Base-by-base conservation (phyloP, 2,113 vertebrate genomes). In the Hoplias malabaricus region DNA sequence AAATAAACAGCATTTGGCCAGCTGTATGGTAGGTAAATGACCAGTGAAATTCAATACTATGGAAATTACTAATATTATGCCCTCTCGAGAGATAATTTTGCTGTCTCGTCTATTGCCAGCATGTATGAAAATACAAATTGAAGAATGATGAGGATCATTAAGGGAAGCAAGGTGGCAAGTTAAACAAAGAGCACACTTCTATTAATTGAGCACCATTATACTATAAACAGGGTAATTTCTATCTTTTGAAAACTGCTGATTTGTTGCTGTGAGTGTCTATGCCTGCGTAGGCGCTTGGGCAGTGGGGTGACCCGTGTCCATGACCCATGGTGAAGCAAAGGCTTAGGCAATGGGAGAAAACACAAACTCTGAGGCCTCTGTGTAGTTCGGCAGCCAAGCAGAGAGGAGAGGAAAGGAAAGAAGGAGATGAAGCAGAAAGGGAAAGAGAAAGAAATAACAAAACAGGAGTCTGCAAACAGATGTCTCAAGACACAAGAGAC, bases 361-460 rank as follows among this genome's bases (percentile, higher is more conserved):
- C 81, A 81, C 38, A 83, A 83, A 90, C 87, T 88, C 82, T 82
- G 57, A 84, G 79, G 66, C 43, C 82, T 68, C 61, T 85, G 84
- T 89, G 87, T 91, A 84, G 87, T 87, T 86, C 85, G 87, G 87
- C 87, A 89, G 81, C 85, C 83, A 79, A 88, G 83, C 84, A 56
- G 56, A 77, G 33, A 76, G 36, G 75, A 79, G 79, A 69, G 71
- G 84, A 78, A 75, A 61, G 14, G 54, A 78, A 75, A 61, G 14
- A 46, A 76, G 34, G 63, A 84, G 80, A 67, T 81, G 71, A 85
- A 72, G 80, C 82, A 83, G 82, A 63, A 61, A 62, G 80, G 53
- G 50, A 53, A 14, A 69, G 71, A 79, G 68, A 77, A 63, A 68
- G 75, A 80, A 81, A 80, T 78, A 82, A 86, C 73, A 86, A 86